A percentile compares a stretch with the other conserved stretches of the same genome.
Evolutionary conservation across 2,797 vertebrate species (phyloP).

Genomic region (Galagoides demidoff): DNA sequence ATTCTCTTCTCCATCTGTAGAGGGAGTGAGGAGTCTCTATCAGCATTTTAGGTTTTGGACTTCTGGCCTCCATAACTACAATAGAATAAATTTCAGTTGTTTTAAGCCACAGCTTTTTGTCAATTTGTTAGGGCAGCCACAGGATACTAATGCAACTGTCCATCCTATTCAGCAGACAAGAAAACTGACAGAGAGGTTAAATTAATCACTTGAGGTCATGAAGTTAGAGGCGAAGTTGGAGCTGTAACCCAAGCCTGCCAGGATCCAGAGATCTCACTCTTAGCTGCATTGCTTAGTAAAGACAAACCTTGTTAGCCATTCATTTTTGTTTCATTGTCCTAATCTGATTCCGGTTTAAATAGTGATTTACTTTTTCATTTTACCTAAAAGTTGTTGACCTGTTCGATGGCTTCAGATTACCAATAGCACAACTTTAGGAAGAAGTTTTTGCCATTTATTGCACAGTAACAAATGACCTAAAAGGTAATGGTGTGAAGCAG

Average conservation of each 20-base stretch:
- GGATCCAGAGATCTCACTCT: neutral
- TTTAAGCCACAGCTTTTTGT: neutral
- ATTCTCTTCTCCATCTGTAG: neutral
- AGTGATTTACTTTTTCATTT: neutral
- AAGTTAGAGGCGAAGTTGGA: neutral
- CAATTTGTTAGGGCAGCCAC: neutral
- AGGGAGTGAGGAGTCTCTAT: neutral
- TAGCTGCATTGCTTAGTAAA: neutral
- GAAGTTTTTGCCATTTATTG: neutral
- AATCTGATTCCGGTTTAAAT: neutral
- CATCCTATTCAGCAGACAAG: neutral
- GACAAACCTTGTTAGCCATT: neutral
- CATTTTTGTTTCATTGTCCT: neutral
- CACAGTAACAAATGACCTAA: neutral
- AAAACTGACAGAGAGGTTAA: neutral
- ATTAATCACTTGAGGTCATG: neutral
- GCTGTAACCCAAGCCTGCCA: neutral
- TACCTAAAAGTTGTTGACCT: neutral
- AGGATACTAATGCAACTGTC: neutral
- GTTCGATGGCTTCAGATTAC: neutral
- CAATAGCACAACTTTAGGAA: neutral
- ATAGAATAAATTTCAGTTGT: neutral
- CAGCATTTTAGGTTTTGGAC: neutral
- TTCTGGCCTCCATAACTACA: neutral
- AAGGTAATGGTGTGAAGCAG: neutral